Conservation (phyloP, 2,888 invertebrate genomes). For the Melanostoma scalare region DNA sequence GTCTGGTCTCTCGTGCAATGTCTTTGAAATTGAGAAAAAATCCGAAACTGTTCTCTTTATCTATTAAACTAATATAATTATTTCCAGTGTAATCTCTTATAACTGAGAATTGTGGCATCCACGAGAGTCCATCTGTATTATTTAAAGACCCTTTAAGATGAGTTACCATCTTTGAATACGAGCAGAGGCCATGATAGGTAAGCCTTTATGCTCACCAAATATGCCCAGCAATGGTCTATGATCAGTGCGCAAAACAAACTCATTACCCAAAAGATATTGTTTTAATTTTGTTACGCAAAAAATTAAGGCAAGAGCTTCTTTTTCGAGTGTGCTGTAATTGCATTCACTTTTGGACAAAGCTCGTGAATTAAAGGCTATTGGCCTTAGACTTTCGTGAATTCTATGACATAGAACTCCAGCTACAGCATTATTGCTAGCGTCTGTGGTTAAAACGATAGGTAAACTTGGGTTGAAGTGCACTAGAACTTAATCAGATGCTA, state of each 20-base stretch:
- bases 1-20: no score
- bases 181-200: no score
- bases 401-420: constrained; percentile 24
- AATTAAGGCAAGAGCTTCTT: constrained; percentile 43
- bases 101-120: no score
- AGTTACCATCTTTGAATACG: no score
- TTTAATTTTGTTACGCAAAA: constrained; percentile 64
- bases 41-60: constrained; percentile 19
- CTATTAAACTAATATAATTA: constrained; percentile 52
- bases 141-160: no score
- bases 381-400: constrained; percentile 1
- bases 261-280: constrained; percentile 58
- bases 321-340: constrained; percentile 9
- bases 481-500: constrained; percentile 14
- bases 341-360: constrained; percentile 20
- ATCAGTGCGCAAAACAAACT: constrained; percentile 55
- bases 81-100: constrained; percentile 13
- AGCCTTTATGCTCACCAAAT: no score
- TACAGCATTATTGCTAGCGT: constrained; percentile 19
- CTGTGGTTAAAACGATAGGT: constrained; percentile 28
- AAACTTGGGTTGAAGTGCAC: constrained; percentile 24
- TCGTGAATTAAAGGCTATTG: constrained; percentile 23
- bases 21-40: constrained; percentile 11
- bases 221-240: neutral
- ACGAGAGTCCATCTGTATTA: no score